phyloP scores from a whole-genome alignment of 1,140 invertebrate species.

The Phymastichus coffea region DNA sequence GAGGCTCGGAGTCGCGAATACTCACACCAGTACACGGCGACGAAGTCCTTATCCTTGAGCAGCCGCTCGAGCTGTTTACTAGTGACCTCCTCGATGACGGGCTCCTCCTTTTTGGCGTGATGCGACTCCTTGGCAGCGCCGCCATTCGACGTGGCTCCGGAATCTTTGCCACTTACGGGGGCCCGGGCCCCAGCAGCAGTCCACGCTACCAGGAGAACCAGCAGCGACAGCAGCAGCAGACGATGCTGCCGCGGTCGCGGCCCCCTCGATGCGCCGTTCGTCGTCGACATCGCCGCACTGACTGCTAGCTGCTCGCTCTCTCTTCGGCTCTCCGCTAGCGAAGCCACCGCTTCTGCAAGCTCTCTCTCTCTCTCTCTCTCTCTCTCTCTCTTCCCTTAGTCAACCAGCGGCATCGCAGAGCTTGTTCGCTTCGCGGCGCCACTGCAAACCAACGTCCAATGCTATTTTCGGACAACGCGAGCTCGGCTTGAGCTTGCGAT shows the following conservation, averaged over 20 bases:
- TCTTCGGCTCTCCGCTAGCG: not conserved
- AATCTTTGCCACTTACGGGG: constrained; percentile 22
- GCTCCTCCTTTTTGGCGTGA: constrained; percentile 62
- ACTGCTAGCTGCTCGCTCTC: constrained; percentile 37
- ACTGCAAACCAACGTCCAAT: too few species aligned
- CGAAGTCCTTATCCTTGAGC: constrained; percentile 86
- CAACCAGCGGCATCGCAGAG: too few species aligned
- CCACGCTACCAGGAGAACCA: constrained; percentile 40
- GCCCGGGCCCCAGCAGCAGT: not conserved
- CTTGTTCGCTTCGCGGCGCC: too few species aligned
- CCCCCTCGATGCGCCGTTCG: constrained; percentile 56
- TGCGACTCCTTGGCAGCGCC: constrained; percentile 46
- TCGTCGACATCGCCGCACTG: constrained; percentile 58
- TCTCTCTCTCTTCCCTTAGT: not conserved
- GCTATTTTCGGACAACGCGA: too few species aligned
- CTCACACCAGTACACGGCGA: constrained; percentile 96
- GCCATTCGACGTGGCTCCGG: constrained; percentile 42
- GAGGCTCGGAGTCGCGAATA: constrained; percentile 36
- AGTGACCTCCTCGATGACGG: constrained; percentile 89
- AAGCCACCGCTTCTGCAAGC: not conserved
- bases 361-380: not conserved
- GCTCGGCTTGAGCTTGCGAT: too few species aligned
- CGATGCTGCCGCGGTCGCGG: constrained; percentile 44
- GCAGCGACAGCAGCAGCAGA: constrained; percentile 37
- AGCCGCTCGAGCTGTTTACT: constrained; percentile 86